Percentiles rank a stretch among this genome's conserved stretches.
Evolutionary conservation across 2,113 vertebrate species (phyloP).

Genomic region (Hystrix brachyura): DNA sequence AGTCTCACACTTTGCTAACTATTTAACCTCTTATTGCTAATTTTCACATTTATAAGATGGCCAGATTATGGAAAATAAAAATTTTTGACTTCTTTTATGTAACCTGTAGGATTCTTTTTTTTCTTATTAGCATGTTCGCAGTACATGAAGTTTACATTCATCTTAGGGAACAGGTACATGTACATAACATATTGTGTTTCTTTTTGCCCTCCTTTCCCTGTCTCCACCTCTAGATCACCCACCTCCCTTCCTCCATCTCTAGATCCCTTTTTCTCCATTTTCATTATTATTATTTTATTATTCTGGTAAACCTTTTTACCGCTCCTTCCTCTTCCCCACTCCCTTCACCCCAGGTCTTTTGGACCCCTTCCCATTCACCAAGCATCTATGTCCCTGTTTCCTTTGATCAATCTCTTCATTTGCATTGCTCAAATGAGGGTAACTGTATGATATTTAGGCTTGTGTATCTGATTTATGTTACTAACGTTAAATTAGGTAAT

Average conservation of each 20-base stretch:
- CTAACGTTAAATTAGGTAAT: not conserved
- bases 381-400: too few species aligned
- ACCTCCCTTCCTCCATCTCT: not conserved
- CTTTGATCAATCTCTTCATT: not conserved
- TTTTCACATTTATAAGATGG: constrained; percentile 3
- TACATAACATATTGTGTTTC: accelerated
- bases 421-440: not conserved
- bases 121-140: not conserved
- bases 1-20: not conserved
- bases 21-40: not conserved
- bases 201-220: not conserved
- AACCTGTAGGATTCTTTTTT: not conserved
- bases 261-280: not conserved
- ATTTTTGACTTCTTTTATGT: not conserved
- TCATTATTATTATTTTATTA: not conserved
- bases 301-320: not conserved
- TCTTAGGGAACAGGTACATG: not conserved
- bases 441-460: not conserved
- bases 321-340: not conserved
- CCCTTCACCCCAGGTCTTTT: not conserved
- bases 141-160: not conserved
- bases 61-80: not conserved
- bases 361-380: not conserved
- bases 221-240: not conserved
- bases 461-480: not conserved